Conservation (phyloP, 2,797 vertebrate genomes). For the Aulostomus chinensis region DNA sequence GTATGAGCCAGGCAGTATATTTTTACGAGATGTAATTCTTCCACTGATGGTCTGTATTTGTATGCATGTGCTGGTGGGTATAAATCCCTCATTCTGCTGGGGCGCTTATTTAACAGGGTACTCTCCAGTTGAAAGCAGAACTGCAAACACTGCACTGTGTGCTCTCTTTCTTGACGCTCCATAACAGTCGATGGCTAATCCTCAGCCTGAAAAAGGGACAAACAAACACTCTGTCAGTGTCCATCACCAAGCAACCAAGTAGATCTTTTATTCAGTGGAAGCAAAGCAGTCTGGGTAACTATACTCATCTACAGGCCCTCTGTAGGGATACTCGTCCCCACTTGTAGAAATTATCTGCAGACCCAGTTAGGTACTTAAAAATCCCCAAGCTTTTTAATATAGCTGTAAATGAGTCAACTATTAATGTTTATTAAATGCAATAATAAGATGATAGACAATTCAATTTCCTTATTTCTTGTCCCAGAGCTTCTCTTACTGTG, state of each 20-base stretch:
- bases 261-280: conserved; percentile 27
- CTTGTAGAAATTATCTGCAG: too few relatives aligned
- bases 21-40: too few relatives aligned
- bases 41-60: neutral
- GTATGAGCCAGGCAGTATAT: too few relatives aligned
- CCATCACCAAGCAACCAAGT: conserved; percentile 66
- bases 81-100: conserved; percentile 12
- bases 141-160: conserved; percentile 22
- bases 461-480: neutral
- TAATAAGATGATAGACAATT: too few relatives aligned
- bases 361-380: too few relatives aligned
- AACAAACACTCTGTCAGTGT: conserved; percentile 39
- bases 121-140: conserved; percentile 9
- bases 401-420: too few relatives aligned
- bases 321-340: neutral
- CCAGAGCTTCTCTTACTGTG: neutral
- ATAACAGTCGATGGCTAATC: conserved; percentile 55
- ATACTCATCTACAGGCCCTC: conserved; percentile 5
- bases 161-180: conserved; percentile 26
- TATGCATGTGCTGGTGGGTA: too few relatives aligned
- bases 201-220: conserved; percentile 38
- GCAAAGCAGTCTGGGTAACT: conserved; percentile 23
- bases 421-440: too few relatives aligned
- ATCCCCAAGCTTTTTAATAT: too few relatives aligned
- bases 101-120: conserved; percentile 1